Conservation (phyloP, 2,113 vertebrate genomes). For the Vombatus ursinus region DNA sequence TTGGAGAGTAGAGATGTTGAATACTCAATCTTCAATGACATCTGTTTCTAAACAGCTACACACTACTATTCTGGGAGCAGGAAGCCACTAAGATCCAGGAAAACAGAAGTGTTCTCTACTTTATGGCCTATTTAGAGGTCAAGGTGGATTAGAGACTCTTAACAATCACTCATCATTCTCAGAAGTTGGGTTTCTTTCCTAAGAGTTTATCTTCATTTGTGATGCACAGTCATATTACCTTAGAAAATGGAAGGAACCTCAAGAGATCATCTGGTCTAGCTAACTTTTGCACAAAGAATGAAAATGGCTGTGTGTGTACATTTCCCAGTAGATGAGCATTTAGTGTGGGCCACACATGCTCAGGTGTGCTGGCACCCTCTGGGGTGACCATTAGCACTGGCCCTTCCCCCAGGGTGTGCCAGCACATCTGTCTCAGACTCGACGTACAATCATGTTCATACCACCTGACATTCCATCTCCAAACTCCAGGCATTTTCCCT, state of each 20-base stretch:
- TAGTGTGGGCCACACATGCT: not conserved
- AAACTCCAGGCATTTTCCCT: not conserved
- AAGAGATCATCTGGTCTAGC: not conserved
- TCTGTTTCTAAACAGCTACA: constrained; percentile 68
- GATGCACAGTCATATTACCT: not conserved
- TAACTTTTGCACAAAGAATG: not conserved
- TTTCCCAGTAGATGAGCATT: not conserved
- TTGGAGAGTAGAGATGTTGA: constrained; percentile 71
- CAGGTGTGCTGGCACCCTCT: not conserved
- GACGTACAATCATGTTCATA: not conserved
- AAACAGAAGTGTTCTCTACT: constrained; percentile 44
- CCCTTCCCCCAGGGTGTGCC: not conserved
- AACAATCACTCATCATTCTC: not conserved
- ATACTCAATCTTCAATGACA: constrained; percentile 48
- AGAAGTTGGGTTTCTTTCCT: not conserved
- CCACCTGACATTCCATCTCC: not conserved
- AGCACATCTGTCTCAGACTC: not conserved
- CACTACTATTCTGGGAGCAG: constrained; percentile 29
- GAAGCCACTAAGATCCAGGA: constrained; percentile 18
- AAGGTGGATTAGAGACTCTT: not conserved
- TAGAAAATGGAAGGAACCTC: not conserved
- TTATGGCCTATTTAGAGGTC: not conserved
- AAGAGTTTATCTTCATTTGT: not conserved
- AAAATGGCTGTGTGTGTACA: not conserved
- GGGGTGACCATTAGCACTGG: not conserved